Conservation (phyloP, 2,113 vertebrate species). For the Pyrgilauda ruficollis region DNA sequence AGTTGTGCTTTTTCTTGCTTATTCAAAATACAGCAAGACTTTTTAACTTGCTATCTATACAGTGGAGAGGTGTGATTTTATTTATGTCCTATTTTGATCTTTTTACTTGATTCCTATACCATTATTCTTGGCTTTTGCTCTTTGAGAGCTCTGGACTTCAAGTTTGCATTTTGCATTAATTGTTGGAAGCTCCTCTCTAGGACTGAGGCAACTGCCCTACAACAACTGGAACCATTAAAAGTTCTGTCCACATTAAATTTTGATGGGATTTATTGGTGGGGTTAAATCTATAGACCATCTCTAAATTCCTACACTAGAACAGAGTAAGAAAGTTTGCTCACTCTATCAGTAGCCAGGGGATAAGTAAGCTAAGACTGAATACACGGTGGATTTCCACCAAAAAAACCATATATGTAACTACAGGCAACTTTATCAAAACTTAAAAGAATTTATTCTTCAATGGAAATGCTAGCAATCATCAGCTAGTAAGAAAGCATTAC, state of each 20-base stretch:
- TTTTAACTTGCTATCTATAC: neutral
- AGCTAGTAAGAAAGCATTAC: conserved; percentile 37
- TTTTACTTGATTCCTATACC: neutral
- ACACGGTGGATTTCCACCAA: neutral
- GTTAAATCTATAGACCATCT: neutral
- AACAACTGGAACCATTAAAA: neutral
- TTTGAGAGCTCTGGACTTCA: neutral
- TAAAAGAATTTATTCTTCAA: neutral
- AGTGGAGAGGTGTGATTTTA: neutral
- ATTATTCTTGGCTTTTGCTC: neutral
- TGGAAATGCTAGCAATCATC: conserved; percentile 69
- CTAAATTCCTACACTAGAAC: neutral
- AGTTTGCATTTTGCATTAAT: neutral
- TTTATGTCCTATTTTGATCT: neutral
- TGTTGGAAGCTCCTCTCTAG: neutral
- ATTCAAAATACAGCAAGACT: neutral
- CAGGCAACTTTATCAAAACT: neutral
- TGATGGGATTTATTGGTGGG: neutral
- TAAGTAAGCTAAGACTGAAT: neutral
- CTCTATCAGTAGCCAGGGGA: neutral
- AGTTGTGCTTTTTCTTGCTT: neutral
- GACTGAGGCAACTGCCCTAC: neutral
- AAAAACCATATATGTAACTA: neutral
- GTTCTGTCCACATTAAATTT: neutral
- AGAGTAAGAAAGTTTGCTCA: neutral